phyloP scores from a whole-genome alignment of 2,888 invertebrate species.

The Spicauda simplicius region DNA sequence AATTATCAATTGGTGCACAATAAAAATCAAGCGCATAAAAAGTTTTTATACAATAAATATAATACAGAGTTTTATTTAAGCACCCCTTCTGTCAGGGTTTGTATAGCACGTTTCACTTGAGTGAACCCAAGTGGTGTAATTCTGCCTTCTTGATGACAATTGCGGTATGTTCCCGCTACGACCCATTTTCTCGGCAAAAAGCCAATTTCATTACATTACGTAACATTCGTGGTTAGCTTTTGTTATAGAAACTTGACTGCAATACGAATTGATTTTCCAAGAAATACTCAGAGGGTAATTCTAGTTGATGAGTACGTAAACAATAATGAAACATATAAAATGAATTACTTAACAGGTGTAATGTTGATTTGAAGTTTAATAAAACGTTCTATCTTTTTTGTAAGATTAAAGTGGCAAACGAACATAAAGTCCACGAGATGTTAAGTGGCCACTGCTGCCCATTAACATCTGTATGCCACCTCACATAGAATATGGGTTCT shows the following conservation, averaged over 20 bases:
- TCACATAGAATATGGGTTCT: no score
- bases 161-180: constrained; percentile 16
- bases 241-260: constrained; percentile 26
- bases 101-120: not conserved
- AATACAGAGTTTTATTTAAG: no score
- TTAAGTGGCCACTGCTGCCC: no score
- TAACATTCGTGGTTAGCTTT: constrained; percentile 26
- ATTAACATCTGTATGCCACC: no score
- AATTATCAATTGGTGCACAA: no score
- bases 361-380: no score
- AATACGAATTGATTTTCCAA: constrained; percentile 26
- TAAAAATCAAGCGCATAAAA: no score
- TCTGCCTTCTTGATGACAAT: constrained; percentile 26
- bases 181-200: constrained; percentile 30
- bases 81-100: not conserved
- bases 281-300: not conserved
- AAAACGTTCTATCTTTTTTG: no score
- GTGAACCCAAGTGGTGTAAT: not conserved
- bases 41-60: no score
- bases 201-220: constrained; percentile 37
- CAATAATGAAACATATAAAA: not conserved
- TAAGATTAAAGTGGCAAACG: no score
- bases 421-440: no score
- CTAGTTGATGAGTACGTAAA: not conserved
- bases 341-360: no score